A percentile compares a stretch with the other conserved stretches of the same genome.
phyloP scores from a whole-genome alignment of 37 sponge, comb jelly and placozoan genomes.

The Amphimedon queenslandica region DNA sequence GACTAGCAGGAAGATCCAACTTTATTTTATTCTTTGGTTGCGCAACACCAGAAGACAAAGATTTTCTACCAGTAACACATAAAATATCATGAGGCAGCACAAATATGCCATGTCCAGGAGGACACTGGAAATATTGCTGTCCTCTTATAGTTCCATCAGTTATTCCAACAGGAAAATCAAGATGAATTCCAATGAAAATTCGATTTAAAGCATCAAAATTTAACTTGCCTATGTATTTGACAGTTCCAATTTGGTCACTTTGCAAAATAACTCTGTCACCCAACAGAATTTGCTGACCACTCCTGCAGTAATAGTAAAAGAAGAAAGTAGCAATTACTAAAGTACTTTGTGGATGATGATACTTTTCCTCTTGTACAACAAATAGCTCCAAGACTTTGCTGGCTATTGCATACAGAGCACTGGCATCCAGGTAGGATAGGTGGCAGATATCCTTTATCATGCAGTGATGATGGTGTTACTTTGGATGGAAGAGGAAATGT shows the following conservation, averaged over 20 bases:
- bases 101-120: slow-evolving; percentile 63
- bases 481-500: slow-evolving; percentile 1
- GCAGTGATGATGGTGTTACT: slow-evolving; percentile 8
- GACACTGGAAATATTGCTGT: slow-evolving; percentile 62
- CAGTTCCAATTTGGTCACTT: slow-evolving; percentile 67
- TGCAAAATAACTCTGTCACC: slow-evolving; percentile 78
- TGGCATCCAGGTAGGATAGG: slow-evolving; percentile 75
- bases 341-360: no score
- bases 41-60: no score
- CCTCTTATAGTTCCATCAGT: slow-evolving; percentile 54
- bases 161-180: slow-evolving; percentile 68
- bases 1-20: no score
- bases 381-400: slow-evolving; percentile 75
- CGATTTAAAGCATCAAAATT: slow-evolving; percentile 35
- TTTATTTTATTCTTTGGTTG: no score
- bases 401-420: slow-evolving; percentile 75
- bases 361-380: slow-evolving; percentile 31
- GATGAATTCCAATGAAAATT: slow-evolving; percentile 63
- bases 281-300: slow-evolving; percentile 80
- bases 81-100: slow-evolving; percentile 46
- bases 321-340: no score
- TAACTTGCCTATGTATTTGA: slow-evolving; percentile 76
- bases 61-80: slow-evolving; percentile 69
- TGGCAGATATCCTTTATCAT: no score
- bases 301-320: no score